Conservation (phyloP, 2,113 vertebrate genomes). For the Psammodynastes pulverulentus region DNA sequence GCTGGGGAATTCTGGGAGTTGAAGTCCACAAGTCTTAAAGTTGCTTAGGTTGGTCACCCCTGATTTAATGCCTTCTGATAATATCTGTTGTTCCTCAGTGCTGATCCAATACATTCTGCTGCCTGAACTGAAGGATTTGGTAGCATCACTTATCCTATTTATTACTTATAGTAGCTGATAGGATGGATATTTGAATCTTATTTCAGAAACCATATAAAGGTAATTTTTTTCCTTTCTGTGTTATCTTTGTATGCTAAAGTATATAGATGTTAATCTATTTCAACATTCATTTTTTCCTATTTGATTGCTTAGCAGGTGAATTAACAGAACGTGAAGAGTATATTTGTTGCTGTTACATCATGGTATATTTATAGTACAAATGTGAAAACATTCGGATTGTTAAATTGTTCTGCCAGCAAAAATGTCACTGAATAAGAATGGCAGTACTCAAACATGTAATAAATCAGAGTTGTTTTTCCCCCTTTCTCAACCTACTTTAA, state of each 20-base stretch:
- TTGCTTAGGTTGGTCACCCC: not conserved
- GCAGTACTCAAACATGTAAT: not conserved
- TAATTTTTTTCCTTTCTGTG: not conserved
- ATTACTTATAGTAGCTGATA: not conserved
- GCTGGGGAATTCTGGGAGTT: not conserved
- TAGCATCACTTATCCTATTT: not conserved
- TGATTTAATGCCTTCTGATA: not conserved
- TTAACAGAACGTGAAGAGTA: not conserved
- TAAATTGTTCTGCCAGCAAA: not conserved
- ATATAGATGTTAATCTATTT: not conserved
- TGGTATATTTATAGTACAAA: slow-evolving; percentile 26
- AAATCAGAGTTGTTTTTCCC: slow-evolving; percentile 17
- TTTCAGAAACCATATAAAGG: not conserved
- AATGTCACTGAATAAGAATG: not conserved
- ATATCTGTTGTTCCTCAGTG: not conserved
- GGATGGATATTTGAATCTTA: not conserved
- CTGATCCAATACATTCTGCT: not conserved
- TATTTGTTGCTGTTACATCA: not conserved
- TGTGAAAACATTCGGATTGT: slow-evolving; percentile 8
- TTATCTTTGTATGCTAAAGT: not conserved
- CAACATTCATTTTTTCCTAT: too few relatives aligned
- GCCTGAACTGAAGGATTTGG: not conserved
- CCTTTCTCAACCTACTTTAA: slow-evolving; percentile 31
- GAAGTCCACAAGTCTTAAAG: not conserved
- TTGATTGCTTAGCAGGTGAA: not conserved